Evolutionary conservation across 2,113 vertebrate genomes (phyloP), one percentile per base, ranked within the genome.

Genomic region (Centrocercus urophasianus): DNA sequence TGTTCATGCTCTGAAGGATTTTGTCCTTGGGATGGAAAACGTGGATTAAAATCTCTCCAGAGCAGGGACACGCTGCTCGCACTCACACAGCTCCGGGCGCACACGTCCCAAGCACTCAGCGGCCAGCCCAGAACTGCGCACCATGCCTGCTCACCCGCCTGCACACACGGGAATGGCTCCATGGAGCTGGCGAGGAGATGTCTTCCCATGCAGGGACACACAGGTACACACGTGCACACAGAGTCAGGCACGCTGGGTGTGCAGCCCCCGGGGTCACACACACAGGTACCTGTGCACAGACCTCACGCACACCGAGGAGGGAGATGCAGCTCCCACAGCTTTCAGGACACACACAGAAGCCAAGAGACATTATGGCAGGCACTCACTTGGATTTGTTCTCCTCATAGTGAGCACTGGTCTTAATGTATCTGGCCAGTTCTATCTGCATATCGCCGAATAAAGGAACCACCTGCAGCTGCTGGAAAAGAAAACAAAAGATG

Each of bases 361-460:
- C 98, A 86, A 98, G 98, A 98, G 97, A 98, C 98, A 98, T 98
- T 98, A 98, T 27, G 98, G 98, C 98, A 98, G 97, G 97, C 95
- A 98, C 99, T 99, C 98, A 99, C 99, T 99, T 99, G 97, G 99
- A 99, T 97, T 99, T 99, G 98, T 99, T 99, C 97, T 99, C 99
- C 98, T 99, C 99, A 84, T 99, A 99, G 98, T 99, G 99, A 97
- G 99, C 99, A 92, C 99, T 99, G 96, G 99, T 99, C 98, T 99
- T 99, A 96, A 99, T 99, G 98, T 99, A 99, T 97, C 99, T 99
- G 83, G 99, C 99, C 98, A 99, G 97, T 97, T 99, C 99, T 89
- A 99, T 99, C 98, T 99, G 99, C 99, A 99, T 99, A 98, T 99
- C 99, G 95, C 99, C 99, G 96, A 99, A 99, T 87, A 99, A 98